A percentile compares a stretch with the other conserved stretches of the same genome.
phyloP scores from a whole-genome alignment of 2,113 vertebrate species.

The Mormoops blainvillei region DNA sequence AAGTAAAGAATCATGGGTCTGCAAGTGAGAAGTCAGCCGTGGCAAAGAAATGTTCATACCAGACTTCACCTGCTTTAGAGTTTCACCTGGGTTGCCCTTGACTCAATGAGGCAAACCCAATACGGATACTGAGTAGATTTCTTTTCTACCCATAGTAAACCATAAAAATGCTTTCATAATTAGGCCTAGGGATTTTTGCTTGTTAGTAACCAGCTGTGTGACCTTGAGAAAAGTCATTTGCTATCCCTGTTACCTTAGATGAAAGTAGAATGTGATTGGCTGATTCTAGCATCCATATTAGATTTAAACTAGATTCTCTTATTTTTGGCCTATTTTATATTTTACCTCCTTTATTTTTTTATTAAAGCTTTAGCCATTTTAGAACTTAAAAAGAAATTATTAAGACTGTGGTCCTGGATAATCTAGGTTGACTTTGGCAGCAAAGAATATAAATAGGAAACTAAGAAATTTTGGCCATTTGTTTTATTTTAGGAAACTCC shows the following conservation, averaged over 20 bases:
- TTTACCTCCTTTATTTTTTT: background rate
- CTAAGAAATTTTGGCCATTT: background rate
- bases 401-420: background rate
- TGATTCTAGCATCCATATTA: background rate
- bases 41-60: background rate
- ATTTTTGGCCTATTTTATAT: background rate
- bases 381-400: background rate
- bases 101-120: background rate
- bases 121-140: background rate
- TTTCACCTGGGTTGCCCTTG: background rate
- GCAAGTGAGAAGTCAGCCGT: background rate
- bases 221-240: background rate
- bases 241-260: background rate
- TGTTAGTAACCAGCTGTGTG: background rate
- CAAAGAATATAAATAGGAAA: background rate
- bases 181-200: background rate
- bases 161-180: background rate
- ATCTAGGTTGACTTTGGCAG: background rate
- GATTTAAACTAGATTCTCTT: conserved; percentile 2
- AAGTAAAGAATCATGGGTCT: background rate
- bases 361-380: conserved; percentile 2
- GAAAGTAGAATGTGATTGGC: background rate
- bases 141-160: background rate
- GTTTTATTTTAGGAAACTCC: background rate
- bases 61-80: background rate